Evolutionary conservation across 2,888 invertebrate species (phyloP).

Genomic region (Epicampocera succincta): DNA sequence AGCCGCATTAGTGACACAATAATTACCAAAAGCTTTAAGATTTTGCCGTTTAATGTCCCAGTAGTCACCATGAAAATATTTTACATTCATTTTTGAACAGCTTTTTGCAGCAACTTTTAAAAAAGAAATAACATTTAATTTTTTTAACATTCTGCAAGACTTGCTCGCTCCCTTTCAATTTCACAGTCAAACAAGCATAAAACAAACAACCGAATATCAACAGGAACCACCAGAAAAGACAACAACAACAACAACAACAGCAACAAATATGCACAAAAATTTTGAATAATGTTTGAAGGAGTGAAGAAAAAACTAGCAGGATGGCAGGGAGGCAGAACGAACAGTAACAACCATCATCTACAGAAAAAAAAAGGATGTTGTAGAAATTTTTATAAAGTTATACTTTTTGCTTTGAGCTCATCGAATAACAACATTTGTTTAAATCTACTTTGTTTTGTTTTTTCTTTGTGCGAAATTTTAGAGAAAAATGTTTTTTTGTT

Average conservation of each 20-base stretch:
- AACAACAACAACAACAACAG: conserved; percentile 46
- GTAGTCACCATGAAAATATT: not conserved
- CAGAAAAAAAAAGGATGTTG: conserved; percentile 24
- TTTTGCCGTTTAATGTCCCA: too few species aligned
- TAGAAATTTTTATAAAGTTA: conserved; percentile 42
- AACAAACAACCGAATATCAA: conserved; percentile 40
- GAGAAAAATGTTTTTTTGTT: not conserved
- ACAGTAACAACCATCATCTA: conserved; percentile 11
- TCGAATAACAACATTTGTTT: conserved; percentile 45
- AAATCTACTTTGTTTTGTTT: conserved; percentile 4
- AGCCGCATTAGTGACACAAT: too few species aligned
- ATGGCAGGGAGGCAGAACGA: conserved; percentile 31
- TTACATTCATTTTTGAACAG: not conserved
- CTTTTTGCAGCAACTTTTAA: not conserved
- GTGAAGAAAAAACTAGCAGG: conserved; percentile 22
- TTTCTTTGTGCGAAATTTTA: conserved; percentile 3
- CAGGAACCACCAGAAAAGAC: conserved; percentile 20
- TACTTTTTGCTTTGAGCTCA: not conserved
- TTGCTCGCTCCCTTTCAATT: conserved; percentile 36
- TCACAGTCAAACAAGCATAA: conserved; percentile 54
- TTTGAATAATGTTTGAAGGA: conserved; percentile 14
- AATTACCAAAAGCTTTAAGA: too few species aligned
- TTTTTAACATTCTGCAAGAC: not conserved
- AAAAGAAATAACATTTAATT: not conserved
- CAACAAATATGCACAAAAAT: conserved; percentile 47